These are phyloP conservation scores for Gymnothorax reevesii DNA, from an alignment of 2,797 vertebrate species.

Conservation along the genomic window DNA sequence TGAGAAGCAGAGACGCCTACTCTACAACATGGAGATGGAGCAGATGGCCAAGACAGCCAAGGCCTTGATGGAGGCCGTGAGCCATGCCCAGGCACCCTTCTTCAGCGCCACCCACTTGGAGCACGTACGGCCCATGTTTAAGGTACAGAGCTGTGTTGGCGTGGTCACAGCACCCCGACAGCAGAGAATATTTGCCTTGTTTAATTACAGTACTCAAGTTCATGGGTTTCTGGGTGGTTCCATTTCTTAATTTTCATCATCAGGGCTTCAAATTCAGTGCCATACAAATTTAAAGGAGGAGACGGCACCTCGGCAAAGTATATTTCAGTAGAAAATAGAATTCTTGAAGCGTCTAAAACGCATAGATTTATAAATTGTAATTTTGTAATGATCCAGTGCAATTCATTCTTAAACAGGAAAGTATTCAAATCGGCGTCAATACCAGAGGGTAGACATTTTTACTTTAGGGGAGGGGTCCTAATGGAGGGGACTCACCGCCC, in stretches of 20 bases:
- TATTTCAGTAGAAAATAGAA: background rate
- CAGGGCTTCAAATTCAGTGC: background rate
- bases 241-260: background rate
- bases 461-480: too few species aligned
- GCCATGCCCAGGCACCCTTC: slow-evolving; percentile 93
- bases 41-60: slow-evolving; percentile 98
- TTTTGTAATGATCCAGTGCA: too few species aligned
- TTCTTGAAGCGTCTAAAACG: too few species aligned
- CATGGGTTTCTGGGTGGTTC: background rate
- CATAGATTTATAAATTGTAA: too few species aligned
- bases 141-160: slow-evolving; percentile 65
- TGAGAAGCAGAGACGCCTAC: slow-evolving; percentile 89
- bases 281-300: background rate
- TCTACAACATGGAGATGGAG: slow-evolving; percentile 98
- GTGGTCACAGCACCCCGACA: background rate
- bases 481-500: too few species aligned
- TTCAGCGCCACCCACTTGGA: slow-evolving; percentile 96
- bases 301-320: too few species aligned
- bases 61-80: slow-evolving; percentile 95
- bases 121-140: slow-evolving; percentile 96
- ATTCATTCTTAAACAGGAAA: too few species aligned
- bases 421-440: too few species aligned
- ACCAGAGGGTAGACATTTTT: too few species aligned
- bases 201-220: background rate
- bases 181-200: background rate